Evolutionary conservation across 2,797 vertebrate genomes (phyloP), one percentile per base, ranked within the genome.

Genomic region (Borostomias antarcticus): DNA sequence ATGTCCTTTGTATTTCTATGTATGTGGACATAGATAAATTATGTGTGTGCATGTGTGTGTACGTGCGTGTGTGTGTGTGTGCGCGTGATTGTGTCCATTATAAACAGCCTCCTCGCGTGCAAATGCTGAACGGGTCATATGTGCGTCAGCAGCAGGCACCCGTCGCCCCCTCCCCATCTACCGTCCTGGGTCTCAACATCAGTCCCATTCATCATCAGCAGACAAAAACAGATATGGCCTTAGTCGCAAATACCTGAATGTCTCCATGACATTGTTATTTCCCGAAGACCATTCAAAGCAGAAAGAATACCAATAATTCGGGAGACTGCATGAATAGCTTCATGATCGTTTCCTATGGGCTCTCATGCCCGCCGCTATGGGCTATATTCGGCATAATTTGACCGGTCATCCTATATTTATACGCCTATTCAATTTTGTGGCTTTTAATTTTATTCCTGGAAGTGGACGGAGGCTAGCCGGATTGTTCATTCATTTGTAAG

Each of bases 251-350:
- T 62, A 74, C 45, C 54, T 70, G 82, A 47, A 52, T 70, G 89
- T 89, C 86, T 78, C 89, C 88, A 90, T 89, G 89, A 86, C 90
- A 59, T 64, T 37, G 43, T 69, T 59, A 74, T 76, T 69, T 28
- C 74, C 73, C 71, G 70, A 30, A 59, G 71, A 54, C 62, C 75
- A 64, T 62, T 65, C 35, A 70, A 37, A 50, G 40, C 9, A 64
- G 50, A 29, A 53, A 4, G 19, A n/a, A 45, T 7, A 3, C 6
- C 15, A 15, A 4, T 4, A 45, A 45, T 17, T 43, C 13, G n/a
- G 9, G 40, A 45, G 13, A 45, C 40, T 3, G 15, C 15, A 45
- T n/a, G 40, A 43, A 43, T 15, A 43, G 40, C 40, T 1, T 17
- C 2, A 45, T n/a, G 40, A 45, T 45, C 40, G 40, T 45, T 13